Evolutionary conservation across 2,888 invertebrate species (phyloP), one percentile per base, ranked within the genome.

Genomic region (Gymnocheta viridis): DNA sequence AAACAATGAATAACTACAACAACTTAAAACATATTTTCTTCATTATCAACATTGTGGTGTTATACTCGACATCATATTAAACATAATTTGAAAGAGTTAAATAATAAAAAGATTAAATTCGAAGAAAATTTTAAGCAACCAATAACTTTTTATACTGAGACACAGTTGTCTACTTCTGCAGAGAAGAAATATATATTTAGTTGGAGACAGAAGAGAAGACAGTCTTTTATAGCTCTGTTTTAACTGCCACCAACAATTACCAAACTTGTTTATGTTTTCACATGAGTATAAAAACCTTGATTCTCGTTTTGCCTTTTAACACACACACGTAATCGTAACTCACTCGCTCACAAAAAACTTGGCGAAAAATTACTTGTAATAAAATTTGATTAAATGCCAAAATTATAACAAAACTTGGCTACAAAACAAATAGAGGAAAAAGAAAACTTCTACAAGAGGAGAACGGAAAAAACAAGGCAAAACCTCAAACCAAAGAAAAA

Each of bases 331-430:
- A n/a, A n/a, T n/a, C n/a, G n/a, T n/a, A n/a, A n/a, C n/a, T n/a
- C n/a, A 58, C 29, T 58, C 73, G 14, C 17, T 60, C 51, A 64
- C 38, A 41, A 62, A n/a, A 66, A 73, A 77, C 56, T 77, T 81
- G 66, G 62, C 60, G 72, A 81, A 77, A 84, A 77, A 81, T 81
- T 54, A 58, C 62, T 76, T 70, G 60, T 72, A 84, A 77, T 80
- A 80, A 84, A 84, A 80, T 80, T 84, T 84, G 84, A 84, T 84
- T 81, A 81, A 84, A 84, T 81, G 77, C 77, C 81, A 72, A 84
- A 84, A 77, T 81, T 77, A 77, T 81, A 69, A 67, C 77, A 77
- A 47, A 77, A 77, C 66, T 80, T 80, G 60, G 72, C 38, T 67
- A 19, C 5, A 58, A 58, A 51, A 41, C 12, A 79, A 79, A 79